phyloP scores from a whole-genome alignment of 2,113 vertebrate species.

The Microcebus jonahi region DNA sequence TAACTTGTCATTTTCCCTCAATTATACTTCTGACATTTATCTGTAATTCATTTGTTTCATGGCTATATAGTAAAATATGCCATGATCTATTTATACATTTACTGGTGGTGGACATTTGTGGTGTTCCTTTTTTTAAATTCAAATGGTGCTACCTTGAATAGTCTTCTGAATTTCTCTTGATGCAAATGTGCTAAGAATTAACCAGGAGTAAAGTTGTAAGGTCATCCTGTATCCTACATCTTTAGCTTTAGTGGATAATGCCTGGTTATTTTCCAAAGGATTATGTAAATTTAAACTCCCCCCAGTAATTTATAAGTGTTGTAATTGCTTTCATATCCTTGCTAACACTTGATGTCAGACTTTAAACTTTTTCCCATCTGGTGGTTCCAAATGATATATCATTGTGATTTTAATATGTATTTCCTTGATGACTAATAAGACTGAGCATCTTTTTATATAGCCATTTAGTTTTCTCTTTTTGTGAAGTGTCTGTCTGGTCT shows the following conservation, averaged over 20 bases:
- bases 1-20: not conserved
- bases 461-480: slow-evolving; percentile 21
- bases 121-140: not conserved
- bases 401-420: slow-evolving; percentile 11
- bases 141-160: too few species aligned
- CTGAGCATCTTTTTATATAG: not conserved
- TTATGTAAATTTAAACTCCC: not conserved
- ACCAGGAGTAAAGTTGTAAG: not conserved
- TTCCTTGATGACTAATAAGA: not conserved
- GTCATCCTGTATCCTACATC: not conserved
- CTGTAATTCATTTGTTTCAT: not conserved
- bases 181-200: not conserved
- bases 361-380: not conserved
- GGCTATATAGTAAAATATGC: not conserved
- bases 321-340: not conserved
- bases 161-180: not conserved
- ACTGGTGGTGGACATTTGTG: not conserved
- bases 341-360: not conserved
- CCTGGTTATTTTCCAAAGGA: not conserved
- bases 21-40: not conserved
- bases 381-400: not conserved
- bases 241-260: not conserved
- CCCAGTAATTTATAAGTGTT: not conserved
- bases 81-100: not conserved
- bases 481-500: not conserved